phyloP scores from a whole-genome alignment of 2,113 vertebrate species.

The Sceloporus undulatus region DNA sequence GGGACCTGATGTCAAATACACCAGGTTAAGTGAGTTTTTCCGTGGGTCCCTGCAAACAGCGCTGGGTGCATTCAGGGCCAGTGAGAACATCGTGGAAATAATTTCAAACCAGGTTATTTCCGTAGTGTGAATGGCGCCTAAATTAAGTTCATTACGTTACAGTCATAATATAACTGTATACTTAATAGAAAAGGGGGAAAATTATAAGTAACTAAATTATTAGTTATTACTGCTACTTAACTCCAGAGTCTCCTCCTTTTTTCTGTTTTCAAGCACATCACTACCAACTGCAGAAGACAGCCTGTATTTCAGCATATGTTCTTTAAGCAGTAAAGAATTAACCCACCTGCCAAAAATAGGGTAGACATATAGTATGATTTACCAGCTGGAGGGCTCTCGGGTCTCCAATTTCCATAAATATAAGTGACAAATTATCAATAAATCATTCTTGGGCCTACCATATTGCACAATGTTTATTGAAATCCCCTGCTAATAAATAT shows the following conservation, averaged over 20 bases:
- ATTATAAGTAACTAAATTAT: neutral
- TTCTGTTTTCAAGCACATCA: conserved; percentile 70
- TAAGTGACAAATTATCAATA: conserved; percentile 86
- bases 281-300: conserved; percentile 66
- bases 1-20: too few species aligned
- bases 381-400: conserved; percentile 76
- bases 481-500: conserved; percentile 85
- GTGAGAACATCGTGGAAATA: too few species aligned
- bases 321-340: conserved; percentile 68
- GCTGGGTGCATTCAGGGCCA: too few species aligned
- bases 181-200: neutral
- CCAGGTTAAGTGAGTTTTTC: too few species aligned
- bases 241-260: neutral
- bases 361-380: conserved; percentile 79
- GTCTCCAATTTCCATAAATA: conserved; percentile 83
- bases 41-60: too few species aligned
- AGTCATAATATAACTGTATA: neutral
- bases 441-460: conserved; percentile 80
- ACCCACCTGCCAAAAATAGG: conserved; percentile 47
- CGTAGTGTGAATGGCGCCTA: too few species aligned
- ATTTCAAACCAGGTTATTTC: too few species aligned
- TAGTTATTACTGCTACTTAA: neutral
- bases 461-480: conserved; percentile 86
- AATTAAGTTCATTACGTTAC: too few species aligned
- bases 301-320: conserved; percentile 49